phyloP scores from a whole-genome alignment of 2,888 invertebrate genomes.

The Rotaria macrura region DNA sequence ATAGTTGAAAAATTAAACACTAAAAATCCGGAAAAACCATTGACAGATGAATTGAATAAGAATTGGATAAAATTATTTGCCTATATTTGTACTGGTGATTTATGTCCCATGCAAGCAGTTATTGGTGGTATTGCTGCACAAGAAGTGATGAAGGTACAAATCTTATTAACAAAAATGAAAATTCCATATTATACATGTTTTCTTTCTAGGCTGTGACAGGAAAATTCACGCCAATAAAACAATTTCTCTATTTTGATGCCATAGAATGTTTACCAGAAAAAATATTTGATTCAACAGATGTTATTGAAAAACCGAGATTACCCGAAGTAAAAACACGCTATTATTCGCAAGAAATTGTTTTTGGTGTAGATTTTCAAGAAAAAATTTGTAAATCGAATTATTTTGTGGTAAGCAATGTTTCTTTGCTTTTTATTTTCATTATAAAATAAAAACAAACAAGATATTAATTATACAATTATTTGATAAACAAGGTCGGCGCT shows the following conservation, averaged over 20 bases:
- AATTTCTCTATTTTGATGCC: constrained; percentile 90
- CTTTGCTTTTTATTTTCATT: too few relatives aligned
- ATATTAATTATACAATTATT: too few relatives aligned
- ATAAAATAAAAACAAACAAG: not conserved
- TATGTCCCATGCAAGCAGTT: constrained; percentile 77
- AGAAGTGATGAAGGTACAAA: constrained; percentile 74
- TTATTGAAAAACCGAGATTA: not conserved
- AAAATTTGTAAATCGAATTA: constrained; percentile 63
- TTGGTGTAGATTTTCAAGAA: constrained; percentile 78
- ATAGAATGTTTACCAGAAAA: constrained; percentile 75
- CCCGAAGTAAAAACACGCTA: constrained; percentile 40
- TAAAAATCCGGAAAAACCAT: constrained; percentile 31
- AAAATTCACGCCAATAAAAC: constrained; percentile 80
- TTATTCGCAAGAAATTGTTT: constrained; percentile 82
- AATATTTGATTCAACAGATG: constrained; percentile 34
- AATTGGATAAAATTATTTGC: constrained; percentile 67
- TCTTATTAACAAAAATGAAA: constrained; percentile 54
- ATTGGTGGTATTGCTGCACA: constrained; percentile 93
- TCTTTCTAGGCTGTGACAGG: constrained; percentile 56
- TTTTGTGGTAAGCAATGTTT: not conserved
- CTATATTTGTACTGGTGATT: constrained; percentile 56
- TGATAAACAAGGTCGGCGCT: constrained; percentile 52
- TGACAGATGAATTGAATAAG: constrained; percentile 57
- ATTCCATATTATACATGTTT: not conserved
- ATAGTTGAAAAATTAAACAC: constrained; percentile 47